A percentile compares a stretch with the other conserved stretches of the same genome.
phyloP scores from a whole-genome alignment of 2,888 invertebrate species.

The Lepidochrysops patricia region DNA sequence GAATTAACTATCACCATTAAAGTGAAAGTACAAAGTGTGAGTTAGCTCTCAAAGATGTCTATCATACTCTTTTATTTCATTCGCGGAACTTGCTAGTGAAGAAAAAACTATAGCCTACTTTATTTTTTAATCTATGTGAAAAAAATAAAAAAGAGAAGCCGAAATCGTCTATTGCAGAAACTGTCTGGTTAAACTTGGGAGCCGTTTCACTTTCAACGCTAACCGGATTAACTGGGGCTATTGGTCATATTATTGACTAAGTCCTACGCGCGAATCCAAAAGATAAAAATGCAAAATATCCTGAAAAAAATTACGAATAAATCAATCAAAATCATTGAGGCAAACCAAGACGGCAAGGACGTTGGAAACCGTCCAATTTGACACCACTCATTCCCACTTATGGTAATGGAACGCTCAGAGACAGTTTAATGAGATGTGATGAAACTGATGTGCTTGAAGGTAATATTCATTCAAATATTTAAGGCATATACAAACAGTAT shows the following conservation, averaged over 20 bases:
- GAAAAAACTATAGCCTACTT: neutral
- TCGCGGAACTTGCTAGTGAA: neutral
- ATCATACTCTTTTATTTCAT: neutral
- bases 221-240: neutral
- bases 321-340: neutral
- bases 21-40: slow-evolving; percentile 3
- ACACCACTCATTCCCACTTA: slow-evolving; percentile 62
- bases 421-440: slow-evolving; percentile 54
- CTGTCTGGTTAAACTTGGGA: neutral
- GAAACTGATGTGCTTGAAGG: slow-evolving; percentile 55
- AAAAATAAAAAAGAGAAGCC: neutral
- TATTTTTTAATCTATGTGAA: neutral
- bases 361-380: slow-evolving; percentile 53
- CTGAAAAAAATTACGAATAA: neutral
- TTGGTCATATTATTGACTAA: neutral
- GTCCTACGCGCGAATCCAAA: too few species aligned
- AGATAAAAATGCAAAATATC: too few species aligned
- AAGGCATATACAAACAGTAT: neutral
- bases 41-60: neutral
- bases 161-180: neutral
- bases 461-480: slow-evolving; percentile 49
- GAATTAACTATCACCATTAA: neutral
- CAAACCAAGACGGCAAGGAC: slow-evolving; percentile 41
- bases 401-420: slow-evolving; percentile 64
- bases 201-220: neutral